Base-by-base conservation (phyloP, 2,888 invertebrate species). In the Bellardia pandia region DNA sequence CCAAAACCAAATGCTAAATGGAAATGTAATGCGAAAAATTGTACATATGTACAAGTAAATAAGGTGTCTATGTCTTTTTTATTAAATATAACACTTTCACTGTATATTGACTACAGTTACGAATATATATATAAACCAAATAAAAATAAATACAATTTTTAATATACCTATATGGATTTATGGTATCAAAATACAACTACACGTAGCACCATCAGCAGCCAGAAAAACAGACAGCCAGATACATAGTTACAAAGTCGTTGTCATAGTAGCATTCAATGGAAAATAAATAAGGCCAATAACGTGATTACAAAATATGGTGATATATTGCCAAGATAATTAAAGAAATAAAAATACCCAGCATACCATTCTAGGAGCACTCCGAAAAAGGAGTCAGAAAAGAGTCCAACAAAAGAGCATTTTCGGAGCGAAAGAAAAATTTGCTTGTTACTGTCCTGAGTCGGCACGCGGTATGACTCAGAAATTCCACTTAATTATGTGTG, bases 61-160 rank as follows among this genome's bases (percentile, higher is more conserved):
- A 78, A 64, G 45, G 64, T 81, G 72, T 77, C 37, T 53, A 60
- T 74, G 68, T 74, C 33, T 66, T 23, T 74, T 68, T 64, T 45
- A 9, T 45, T 45, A 45, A 45, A 62, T 69, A 75, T 68, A 75
- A 72, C 83, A 86, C 86, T 86, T 86, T 86, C 79, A 86, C 86
- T 83, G 48, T n/a, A 64, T 75, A 40, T 33, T 62, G 42, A 58
- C 56, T 74, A 56, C 16, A 53, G 0, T 74, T 45, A 56, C 71
- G 40, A 40, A 68, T 75, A 56, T 8, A 68, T 75, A 56, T 8
- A 53, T 40, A 14, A 72, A 23, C 9, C n/a, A 68, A 68, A 72
- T 53, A 23, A 66, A 74, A 62, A 60, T 16, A 62, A 33, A 23
- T 14, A 23, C 2, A 78, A 69, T 33, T 48, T 58, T 62, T 48